These are phyloP conservation scores for Phoebastria nigripes DNA, from an alignment of 2,797 vertebrate species.

Conservation along the genomic window DNA sequence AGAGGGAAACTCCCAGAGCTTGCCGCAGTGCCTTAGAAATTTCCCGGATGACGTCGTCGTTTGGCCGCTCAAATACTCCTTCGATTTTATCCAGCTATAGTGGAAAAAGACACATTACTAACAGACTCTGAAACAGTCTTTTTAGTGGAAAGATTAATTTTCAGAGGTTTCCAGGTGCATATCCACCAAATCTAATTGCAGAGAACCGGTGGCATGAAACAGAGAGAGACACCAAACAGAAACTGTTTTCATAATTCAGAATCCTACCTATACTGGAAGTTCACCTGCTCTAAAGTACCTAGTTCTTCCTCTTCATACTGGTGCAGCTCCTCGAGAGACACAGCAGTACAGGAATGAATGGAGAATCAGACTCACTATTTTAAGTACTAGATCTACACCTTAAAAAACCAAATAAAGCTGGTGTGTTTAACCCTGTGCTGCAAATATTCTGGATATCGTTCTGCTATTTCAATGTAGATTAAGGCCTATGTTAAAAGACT, in stretches of 20 bases:
- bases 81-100: slow-evolving; percentile 92
- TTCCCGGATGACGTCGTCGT: slow-evolving; percentile 90
- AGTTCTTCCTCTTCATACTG: neutral
- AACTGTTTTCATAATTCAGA: neutral
- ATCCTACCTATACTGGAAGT: neutral
- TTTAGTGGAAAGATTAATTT: neutral
- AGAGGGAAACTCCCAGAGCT: slow-evolving; percentile 91
- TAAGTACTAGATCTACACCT: neutral
- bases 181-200: slow-evolving; percentile 20
- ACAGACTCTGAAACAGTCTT: neutral
- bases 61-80: slow-evolving; percentile 89
- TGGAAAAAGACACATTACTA: neutral
- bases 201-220: neutral
- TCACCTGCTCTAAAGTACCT: neutral
- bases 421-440: neutral
- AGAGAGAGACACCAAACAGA: slow-evolving; percentile 19
- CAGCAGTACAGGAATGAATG: neutral
- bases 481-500: neutral
- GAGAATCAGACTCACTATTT: neutral
- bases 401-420: neutral
- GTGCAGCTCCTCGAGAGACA: neutral
- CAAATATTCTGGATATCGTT: neutral
- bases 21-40: slow-evolving; percentile 88
- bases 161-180: slow-evolving; percentile 17
- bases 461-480: neutral